Evolutionary conservation across 2,797 vertebrate species (phyloP).

Genomic region (Brachymystax lenok): DNA sequence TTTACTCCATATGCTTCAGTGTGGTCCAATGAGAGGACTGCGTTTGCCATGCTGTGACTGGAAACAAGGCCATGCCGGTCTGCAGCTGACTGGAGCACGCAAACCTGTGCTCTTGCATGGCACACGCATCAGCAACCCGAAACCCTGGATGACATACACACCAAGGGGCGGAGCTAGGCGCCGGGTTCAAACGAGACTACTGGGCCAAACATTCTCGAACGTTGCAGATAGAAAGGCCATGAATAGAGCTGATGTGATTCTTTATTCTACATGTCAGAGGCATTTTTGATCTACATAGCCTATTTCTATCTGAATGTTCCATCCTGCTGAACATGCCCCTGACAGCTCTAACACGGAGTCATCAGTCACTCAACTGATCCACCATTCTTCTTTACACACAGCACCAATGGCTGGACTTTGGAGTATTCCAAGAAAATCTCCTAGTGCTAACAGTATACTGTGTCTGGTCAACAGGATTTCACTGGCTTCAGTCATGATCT

Average conservation of each 20-base stretch:
- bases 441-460: too few species aligned
- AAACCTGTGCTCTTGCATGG: background rate
- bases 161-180: background rate
- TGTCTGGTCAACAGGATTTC: too few species aligned
- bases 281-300: too few species aligned
- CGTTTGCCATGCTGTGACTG: conserved; percentile 4
- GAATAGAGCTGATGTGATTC: too few species aligned
- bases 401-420: background rate
- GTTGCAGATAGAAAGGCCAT: too few species aligned
- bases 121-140: conserved; percentile 11
- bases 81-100: background rate
- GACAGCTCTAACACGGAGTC: background rate
- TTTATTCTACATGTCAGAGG: too few species aligned
- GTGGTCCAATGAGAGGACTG: conserved; percentile 1
- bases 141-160: conserved; percentile 19
- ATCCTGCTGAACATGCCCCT: background rate
- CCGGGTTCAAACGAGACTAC: background rate
- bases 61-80: conserved; percentile 14
- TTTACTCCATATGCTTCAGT: background rate
- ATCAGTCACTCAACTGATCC: background rate
- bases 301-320: too few species aligned
- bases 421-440: too few species aligned
- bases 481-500: too few species aligned
- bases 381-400: background rate
- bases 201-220: too few species aligned